Base-by-base conservation (phyloP, 2,888 invertebrate genomes). In the Callyntrura guangdongensis region DNA sequence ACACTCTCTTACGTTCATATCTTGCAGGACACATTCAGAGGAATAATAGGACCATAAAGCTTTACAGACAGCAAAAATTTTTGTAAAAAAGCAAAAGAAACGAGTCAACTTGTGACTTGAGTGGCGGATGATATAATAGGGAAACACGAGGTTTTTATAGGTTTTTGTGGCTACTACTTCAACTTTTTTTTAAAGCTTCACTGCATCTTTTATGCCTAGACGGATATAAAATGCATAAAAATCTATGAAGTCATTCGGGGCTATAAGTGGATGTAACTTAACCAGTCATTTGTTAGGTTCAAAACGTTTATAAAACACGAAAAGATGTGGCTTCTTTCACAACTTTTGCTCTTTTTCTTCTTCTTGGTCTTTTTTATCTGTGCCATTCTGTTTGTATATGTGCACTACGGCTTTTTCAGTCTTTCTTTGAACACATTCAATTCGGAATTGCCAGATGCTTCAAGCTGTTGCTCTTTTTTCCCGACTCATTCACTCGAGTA, bases 401-500 rank as follows among this genome's bases (percentile, higher is more conserved):
- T 56, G 56, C 20, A 53, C 11, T 25, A 53, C 22, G 11, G 12
- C 53, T 72, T 25, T 74, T 25, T 14, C 8, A 67, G 36, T 67
- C 25, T 67, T 67, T 36, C 36, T 81, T 59, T 45, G 82, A 61
- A 20, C 9, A 17, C 83, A 83, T 83, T 83, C 45, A 61, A 83
- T 49, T 83, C 17, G n/a, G 81, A 85, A 69, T 64, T 47, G 79
- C 77, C 86, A 86, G 86, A 86, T 86, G 86, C 86, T 86, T 86
- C 86, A 86, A 86, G 86, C 86, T 86, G 86, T 86, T 86, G 79
- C 79, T 86, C 49, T 77, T 86, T 77, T 77, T 74, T 74, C 36
- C 45, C 64, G 12, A 74, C 74, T 49, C 36, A 59, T 36, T 81
- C 56, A 59, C 59, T 81, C 56, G 14, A 74, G 36, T 49, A 59